phyloP scores from a whole-genome alignment of 2,797 vertebrate species.

The Phoeniculus purpureus region DNA sequence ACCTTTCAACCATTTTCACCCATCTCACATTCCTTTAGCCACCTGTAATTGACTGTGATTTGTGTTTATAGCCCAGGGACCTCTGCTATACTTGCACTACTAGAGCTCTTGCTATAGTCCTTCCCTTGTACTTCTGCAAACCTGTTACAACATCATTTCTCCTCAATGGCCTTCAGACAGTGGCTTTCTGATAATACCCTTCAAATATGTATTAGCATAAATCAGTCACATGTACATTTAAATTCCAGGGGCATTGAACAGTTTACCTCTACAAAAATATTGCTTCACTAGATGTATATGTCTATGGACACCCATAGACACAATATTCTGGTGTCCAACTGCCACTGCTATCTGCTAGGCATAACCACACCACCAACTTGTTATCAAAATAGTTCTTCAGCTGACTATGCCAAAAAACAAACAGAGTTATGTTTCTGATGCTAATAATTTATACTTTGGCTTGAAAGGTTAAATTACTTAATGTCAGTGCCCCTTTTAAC shows the following conservation, averaged over 20 bases:
- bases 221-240: neutral
- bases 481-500: neutral
- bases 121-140: neutral
- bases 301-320: neutral
- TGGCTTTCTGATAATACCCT: neutral
- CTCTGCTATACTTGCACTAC: neutral
- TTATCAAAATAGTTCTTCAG: neutral
- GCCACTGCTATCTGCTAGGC: accelerated
- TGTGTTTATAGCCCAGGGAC: neutral
- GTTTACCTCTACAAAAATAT: neutral
- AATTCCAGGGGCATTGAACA: neutral
- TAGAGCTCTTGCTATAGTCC: neutral
- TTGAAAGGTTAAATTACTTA: neutral
- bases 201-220: neutral
- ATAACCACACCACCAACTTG: neutral
- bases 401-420: neutral
- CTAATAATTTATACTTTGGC: neutral
- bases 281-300: neutral
- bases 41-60: neutral
- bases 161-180: neutral
- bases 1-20: neutral
- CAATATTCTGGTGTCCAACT: neutral
- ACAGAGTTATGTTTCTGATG: neutral
- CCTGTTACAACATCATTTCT: neutral
- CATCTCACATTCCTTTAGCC: neutral